Conservation (phyloP, 2,888 invertebrate genomes). For the Rhagium mordax region DNA sequence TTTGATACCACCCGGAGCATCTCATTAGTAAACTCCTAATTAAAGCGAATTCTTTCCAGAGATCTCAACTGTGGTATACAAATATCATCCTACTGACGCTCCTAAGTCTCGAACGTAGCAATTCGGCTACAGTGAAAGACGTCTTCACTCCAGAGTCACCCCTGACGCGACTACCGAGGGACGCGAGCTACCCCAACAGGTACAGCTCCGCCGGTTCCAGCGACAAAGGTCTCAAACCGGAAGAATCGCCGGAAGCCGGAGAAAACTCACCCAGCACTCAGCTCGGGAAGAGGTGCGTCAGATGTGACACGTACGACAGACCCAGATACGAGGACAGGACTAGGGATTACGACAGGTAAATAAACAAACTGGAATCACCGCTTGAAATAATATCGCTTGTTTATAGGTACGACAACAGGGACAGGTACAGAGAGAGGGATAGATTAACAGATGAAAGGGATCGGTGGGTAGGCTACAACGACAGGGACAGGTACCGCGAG, state of each 20-base stretch:
- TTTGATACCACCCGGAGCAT: not conserved
- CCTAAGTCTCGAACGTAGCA: not conserved
- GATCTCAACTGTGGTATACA: not conserved
- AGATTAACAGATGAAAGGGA: too few relatives aligned
- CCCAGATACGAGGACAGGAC: constrained; percentile 36
- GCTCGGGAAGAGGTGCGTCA: constrained; percentile 53
- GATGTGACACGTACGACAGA: constrained; percentile 53
- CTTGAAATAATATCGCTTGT: not conserved
- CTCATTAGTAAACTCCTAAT: not conserved
- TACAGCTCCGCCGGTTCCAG: constrained; percentile 31
- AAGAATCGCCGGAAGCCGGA: constrained; percentile 41
- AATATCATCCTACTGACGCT: not conserved
- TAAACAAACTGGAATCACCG: too few relatives aligned
- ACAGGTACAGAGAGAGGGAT: constrained; percentile 27
- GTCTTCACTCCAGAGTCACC: constrained; percentile 34
- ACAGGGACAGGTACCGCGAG: constrained; percentile 40
- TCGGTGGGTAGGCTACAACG: too few relatives aligned
- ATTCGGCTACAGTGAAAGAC: constrained; percentile 31
- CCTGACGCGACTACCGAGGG: constrained; percentile 40
- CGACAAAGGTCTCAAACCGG: constrained; percentile 47
- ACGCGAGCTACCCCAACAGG: constrained; percentile 35
- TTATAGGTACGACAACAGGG: constrained; percentile 28
- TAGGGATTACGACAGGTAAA: constrained; percentile 19
- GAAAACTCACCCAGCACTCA: constrained; percentile 19
- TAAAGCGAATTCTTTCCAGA: constrained; percentile 1